A percentile compares a stretch with the other conserved stretches of the same genome.
Conservation (phyloP, 1,140 invertebrate genomes). For the Zaprionus lachaisei region DNA sequence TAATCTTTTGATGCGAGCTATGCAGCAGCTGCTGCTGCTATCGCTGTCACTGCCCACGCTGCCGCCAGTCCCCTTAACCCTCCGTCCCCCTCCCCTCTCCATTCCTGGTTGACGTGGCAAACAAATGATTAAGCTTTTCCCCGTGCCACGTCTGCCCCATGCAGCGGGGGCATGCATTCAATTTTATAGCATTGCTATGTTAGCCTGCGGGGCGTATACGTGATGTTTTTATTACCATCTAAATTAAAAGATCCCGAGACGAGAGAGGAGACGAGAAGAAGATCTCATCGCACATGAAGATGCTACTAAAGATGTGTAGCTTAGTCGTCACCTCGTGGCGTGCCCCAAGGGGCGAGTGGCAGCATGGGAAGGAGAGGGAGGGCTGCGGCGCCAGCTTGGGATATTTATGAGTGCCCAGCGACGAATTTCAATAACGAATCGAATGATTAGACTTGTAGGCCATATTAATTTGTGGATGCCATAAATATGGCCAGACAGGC, state of each 20-base stretch:
- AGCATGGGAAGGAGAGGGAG: neutral
- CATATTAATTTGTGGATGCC: slow-evolving; percentile 50
- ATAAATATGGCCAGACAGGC: slow-evolving; percentile 11
- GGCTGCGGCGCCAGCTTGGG: slow-evolving; percentile 19
- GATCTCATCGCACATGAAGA: slow-evolving; percentile 13
- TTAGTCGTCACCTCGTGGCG: slow-evolving; percentile 3
- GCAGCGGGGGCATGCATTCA: slow-evolving; percentile 35
- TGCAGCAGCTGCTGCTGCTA: slow-evolving; percentile 63
- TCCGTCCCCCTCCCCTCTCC: neutral
- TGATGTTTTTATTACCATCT: slow-evolving; percentile 79
- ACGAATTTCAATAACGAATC: slow-evolving; percentile 52
- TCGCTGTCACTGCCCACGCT: slow-evolving; percentile 59
- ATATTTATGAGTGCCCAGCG: slow-evolving; percentile 51
- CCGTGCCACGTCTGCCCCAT: neutral
- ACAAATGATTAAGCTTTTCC: slow-evolving; percentile 66
- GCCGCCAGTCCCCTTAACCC: slow-evolving; percentile 2
- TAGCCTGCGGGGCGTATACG: slow-evolving; percentile 72
- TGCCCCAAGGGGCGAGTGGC: too few relatives aligned
- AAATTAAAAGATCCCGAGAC: slow-evolving; percentile 60
- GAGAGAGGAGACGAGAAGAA: slow-evolving; percentile 8
- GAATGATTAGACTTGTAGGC: slow-evolving; percentile 17
- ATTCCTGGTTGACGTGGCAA: slow-evolving; percentile 39
- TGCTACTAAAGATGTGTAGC: neutral
- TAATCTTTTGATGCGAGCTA: slow-evolving; percentile 71
- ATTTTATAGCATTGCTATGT: slow-evolving; percentile 60